Percentiles rank a stretch among this genome's conserved stretches.
phyloP scores from a whole-genome alignment of 2,797 vertebrate species.

The Choloepus didactylus region DNA sequence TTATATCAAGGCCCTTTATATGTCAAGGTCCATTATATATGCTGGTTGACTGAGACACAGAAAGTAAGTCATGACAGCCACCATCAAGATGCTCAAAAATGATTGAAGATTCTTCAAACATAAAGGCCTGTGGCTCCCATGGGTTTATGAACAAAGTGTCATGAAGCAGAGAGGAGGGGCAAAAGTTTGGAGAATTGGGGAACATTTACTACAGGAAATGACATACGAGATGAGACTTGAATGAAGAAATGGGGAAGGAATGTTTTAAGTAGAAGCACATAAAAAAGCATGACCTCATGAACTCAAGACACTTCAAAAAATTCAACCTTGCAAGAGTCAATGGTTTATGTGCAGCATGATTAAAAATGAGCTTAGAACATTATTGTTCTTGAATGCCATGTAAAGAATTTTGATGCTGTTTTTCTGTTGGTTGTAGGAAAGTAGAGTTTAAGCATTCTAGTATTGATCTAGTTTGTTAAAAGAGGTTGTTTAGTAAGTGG shows the following conservation, averaged over 20 bases:
- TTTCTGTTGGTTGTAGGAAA: background rate
- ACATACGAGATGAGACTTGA: background rate
- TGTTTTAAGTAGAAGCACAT: background rate
- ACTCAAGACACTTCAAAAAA: background rate
- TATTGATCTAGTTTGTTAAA: background rate
- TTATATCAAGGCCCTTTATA: background rate
- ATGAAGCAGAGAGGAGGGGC: background rate
- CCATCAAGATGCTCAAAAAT: background rate
- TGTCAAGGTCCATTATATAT: background rate
- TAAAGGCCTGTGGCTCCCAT: background rate
- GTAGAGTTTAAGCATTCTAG: background rate
- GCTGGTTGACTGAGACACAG: background rate
- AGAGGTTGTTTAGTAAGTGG: background rate
- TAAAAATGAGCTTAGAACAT: background rate
- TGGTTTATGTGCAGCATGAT: background rate
- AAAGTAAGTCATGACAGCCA: background rate
- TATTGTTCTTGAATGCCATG: background rate
- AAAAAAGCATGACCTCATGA: background rate
- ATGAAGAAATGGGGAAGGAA: background rate
- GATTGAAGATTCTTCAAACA: background rate
- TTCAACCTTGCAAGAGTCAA: background rate
- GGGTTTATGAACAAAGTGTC: background rate
- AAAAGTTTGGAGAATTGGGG: background rate
- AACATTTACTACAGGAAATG: background rate
- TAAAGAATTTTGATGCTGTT: background rate